phyloP scores from a whole-genome alignment of 2,797 vertebrate species.

The Lepus townsendii region DNA sequence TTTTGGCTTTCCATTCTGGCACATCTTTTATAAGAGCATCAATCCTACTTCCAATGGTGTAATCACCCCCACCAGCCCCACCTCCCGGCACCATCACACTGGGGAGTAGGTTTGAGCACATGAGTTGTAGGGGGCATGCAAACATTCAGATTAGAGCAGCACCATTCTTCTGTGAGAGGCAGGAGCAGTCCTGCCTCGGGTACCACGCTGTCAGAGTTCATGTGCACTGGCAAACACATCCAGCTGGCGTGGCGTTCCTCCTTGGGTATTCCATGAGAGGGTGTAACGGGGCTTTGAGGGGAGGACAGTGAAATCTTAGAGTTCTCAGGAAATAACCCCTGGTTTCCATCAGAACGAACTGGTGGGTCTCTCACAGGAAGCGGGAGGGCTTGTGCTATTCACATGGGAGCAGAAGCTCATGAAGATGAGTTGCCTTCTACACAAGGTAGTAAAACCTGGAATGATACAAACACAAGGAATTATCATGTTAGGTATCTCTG shows the following conservation, averaged over 20 bases:
- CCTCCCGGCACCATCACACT: neutral
- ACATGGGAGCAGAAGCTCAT: neutral
- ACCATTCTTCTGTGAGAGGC: neutral
- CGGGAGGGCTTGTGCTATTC: neutral
- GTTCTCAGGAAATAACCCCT: neutral
- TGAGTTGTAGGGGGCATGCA: too few relatives aligned
- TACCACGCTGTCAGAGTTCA: neutral
- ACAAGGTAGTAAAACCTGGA: neutral
- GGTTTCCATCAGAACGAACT: neutral
- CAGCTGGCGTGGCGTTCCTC: neutral
- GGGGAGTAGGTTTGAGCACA: neutral
- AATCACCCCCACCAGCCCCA: neutral
- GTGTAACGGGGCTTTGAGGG: neutral
- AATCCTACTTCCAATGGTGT: neutral
- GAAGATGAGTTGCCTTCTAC: neutral
- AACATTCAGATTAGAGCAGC: neutral
- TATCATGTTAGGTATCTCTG: neutral
- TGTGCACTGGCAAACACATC: accelerated
- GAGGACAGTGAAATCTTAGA: neutral
- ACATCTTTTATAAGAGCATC: neutral
- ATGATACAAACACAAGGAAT: too few relatives aligned
- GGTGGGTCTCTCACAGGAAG: neutral
- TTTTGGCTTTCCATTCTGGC: neutral
- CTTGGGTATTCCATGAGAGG: neutral
- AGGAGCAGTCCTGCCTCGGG: neutral